Evolutionary conservation across 1,140 invertebrate genomes (phyloP).

Genomic region (Pseudomyrmex gracilis): DNA sequence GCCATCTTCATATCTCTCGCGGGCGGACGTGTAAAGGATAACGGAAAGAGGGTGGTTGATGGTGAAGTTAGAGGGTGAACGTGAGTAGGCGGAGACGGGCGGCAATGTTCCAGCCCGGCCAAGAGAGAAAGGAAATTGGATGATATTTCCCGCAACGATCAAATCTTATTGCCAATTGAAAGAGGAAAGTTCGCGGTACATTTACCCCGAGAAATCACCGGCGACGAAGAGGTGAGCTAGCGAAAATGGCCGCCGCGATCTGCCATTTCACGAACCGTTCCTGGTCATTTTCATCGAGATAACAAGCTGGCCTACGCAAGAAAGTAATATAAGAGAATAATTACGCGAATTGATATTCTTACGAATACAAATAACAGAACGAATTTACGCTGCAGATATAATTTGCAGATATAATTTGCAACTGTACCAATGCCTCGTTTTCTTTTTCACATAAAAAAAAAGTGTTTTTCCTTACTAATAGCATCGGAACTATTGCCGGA

Average conservation of each 20-base stretch:
- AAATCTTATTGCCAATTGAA: constrained; percentile 85
- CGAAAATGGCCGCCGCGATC: constrained; percentile 72
- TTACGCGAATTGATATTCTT: constrained; percentile 16
- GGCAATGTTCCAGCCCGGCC: constrained; percentile 65
- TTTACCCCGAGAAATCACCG: constrained; percentile 80
- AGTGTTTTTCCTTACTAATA: neutral
- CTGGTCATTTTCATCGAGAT: constrained; percentile 32
- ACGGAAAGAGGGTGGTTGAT: constrained; percentile 57
- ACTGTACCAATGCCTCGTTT: neutral
- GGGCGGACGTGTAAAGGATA: constrained; percentile 53
- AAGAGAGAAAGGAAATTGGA: constrained; percentile 83
- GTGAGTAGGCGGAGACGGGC: constrained; percentile 56
- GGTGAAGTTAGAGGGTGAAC: constrained; percentile 64
- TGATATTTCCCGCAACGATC: constrained; percentile 84
- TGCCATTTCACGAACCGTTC: constrained; percentile 61
- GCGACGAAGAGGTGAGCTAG: constrained; percentile 66
- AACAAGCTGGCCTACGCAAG: constrained; percentile 35
- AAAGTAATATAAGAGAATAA: constrained; percentile 36
- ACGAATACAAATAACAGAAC: constrained; percentile 8
- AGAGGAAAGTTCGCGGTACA: constrained; percentile 83
- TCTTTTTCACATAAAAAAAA: neutral
- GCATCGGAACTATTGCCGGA: neutral
- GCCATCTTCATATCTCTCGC: constrained; percentile 57
- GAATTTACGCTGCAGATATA: constrained; percentile 3
- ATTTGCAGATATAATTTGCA: neutral